These are phyloP conservation scores for Crypturellus undulatus DNA, from an alignment of 2,113 vertebrate genomes.

Conservation along the genomic window DNA sequence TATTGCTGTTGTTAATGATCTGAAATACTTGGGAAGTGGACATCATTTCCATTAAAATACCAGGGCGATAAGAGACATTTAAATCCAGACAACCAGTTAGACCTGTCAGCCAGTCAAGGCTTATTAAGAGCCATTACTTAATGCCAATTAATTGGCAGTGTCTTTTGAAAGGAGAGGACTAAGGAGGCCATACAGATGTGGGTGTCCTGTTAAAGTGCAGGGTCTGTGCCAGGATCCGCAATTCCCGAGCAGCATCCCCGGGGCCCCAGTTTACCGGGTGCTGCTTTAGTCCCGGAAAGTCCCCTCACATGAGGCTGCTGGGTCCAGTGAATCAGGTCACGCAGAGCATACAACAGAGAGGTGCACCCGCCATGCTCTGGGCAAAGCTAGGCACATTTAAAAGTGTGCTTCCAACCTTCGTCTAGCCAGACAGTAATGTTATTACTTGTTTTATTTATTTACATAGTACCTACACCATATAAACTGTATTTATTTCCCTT, in stretches of 20 bases:
- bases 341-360: neutral
- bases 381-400: neutral
- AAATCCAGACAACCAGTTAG: neutral
- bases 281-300: neutral
- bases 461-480: neutral
- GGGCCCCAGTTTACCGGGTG: neutral
- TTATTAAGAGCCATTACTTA: neutral
- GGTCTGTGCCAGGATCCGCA: neutral
- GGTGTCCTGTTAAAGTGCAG: neutral
- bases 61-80: neutral
- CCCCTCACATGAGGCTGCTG: neutral
- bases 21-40: neutral
- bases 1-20: neutral
- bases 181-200: neutral
- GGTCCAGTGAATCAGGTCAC: neutral
- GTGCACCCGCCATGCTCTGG: neutral
- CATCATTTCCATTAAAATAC: neutral
- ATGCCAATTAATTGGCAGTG: neutral
- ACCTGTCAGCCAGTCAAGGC: neutral
- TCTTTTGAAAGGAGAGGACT: neutral
- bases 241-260: accelerated
- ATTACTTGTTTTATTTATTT: conserved; percentile 32
- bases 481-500: neutral
- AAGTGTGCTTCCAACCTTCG: conserved; percentile 23
- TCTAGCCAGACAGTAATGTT: neutral